Evolutionary conservation across 2,888 invertebrate genomes (phyloP), one percentile per base, ranked within the genome.

Genomic region (Urechis unicinctus): DNA sequence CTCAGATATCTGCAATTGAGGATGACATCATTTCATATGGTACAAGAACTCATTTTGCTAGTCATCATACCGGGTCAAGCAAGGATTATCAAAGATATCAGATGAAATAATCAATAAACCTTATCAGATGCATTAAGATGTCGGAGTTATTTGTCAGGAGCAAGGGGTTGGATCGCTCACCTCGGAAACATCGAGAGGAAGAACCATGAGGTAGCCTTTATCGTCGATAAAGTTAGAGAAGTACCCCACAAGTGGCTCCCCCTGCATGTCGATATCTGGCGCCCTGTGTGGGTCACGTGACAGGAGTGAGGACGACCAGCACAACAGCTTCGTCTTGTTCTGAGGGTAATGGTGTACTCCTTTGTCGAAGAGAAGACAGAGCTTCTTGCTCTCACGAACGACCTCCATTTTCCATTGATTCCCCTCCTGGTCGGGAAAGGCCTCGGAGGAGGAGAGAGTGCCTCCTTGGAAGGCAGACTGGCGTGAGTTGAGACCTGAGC

Each of bases 181-280:
- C 59, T 63, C 57, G n/a, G 56, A 22, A 6, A 55, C 31, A 9
- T 60, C 61, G 13, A 66, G 29, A 21, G 61, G 56, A 44, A 65
- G 64, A 21, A 53, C 54, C 51, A 62, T 59, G 28, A 55, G 36
- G 50, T 59, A 58, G 13, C 64, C 64, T 29, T 60, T 60, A 41
- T 66, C 66, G 31, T 66, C 63, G 5, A 58, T 57, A 50, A 60
- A 63, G 44, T 66, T 66, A 13, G 64, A 65, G 53, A 66, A 66
- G 45, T 60, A 65, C 2, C 61, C 61, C 5, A 63, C 58, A 3
- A 59, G 28, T 6, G 60, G 56, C 17, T 50, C 55, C 13, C 58
- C 57, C 21, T 44, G 42, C 63, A 66, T 63, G 28, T 56, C 56
- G 22, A 63, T 26, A 48, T 66, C 66, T n/a, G n/a, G 43, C 3